Evolutionary conservation across 2,113 vertebrate species (phyloP).

Genomic region (Siniperca chuatsi): DNA sequence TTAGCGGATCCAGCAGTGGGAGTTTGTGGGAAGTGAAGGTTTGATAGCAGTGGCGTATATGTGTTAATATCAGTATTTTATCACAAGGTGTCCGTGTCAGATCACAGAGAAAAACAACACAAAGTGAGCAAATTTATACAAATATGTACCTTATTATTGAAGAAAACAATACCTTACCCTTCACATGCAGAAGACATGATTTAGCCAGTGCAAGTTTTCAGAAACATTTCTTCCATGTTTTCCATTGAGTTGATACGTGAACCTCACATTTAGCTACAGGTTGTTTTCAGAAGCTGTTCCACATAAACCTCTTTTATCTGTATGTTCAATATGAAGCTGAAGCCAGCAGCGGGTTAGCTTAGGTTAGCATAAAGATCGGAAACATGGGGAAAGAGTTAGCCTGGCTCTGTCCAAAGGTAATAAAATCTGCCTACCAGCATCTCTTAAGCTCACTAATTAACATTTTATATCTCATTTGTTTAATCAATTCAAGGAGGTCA

Average conservation of each 20-base stretch:
- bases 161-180: not conserved
- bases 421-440: not conserved
- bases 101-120: not conserved
- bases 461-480: not conserved
- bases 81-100: not conserved
- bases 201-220: not conserved
- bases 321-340: not conserved
- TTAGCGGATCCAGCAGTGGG: not conserved
- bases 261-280: not conserved
- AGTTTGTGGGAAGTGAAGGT: conserved; percentile 3
- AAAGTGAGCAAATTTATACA: not conserved
- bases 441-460: not conserved
- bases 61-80: not conserved
- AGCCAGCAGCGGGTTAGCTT: not conserved
- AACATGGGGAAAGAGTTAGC: not conserved
- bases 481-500: not conserved
- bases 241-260: not conserved
- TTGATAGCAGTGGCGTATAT: conserved; percentile 4
- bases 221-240: not conserved
- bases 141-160: not conserved
- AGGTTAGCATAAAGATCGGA: not conserved
- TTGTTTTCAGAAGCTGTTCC: not conserved
- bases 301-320: not conserved
- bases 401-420: not conserved
- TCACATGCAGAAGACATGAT: not conserved